Percentiles rank a stretch among this genome's conserved stretches.
Evolutionary conservation across 1,140 invertebrate genomes (phyloP).

Genomic region (Marisa cornuarietis): DNA sequence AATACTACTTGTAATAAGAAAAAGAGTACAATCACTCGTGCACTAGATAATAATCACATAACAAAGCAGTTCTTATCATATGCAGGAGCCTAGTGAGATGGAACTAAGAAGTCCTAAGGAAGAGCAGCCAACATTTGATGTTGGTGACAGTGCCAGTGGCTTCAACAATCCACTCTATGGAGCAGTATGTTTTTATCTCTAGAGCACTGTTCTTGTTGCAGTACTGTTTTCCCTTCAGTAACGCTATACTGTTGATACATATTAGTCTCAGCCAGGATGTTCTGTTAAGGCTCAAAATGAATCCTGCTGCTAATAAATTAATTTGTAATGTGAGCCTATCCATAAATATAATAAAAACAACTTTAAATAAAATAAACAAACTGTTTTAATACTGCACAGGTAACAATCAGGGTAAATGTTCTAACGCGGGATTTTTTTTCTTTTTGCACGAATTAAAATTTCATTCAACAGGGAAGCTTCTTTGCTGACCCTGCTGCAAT

Average conservation of each 20-base stretch:
- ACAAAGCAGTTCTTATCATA: no score
- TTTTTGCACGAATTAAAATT: not conserved
- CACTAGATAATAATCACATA: no score
- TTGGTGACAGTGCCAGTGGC: not conserved
- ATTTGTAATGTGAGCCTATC: not conserved
- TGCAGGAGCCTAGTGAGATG: constrained; percentile 10
- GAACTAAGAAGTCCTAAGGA: constrained; percentile 18
- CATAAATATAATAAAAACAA: not conserved
- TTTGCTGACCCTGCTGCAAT: not conserved
- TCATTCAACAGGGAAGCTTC: constrained; percentile 4
- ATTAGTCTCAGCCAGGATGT: not conserved
- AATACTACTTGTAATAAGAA: no score
- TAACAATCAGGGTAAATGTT: no score
- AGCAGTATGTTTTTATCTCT: not conserved
- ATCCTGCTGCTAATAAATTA: not conserved
- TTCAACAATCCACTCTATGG: constrained; percentile 21
- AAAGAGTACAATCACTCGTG: no score
- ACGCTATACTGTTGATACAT: not conserved
- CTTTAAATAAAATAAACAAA: not conserved
- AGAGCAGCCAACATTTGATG: constrained; percentile 20
- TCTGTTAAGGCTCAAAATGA: not conserved
- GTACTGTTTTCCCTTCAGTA: not conserved
- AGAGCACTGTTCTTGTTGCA: not conserved
- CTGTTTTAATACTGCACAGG: no score
- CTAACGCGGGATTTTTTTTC: no score